Percentiles rank a stretch among this genome's conserved stretches.
phyloP scores from a whole-genome alignment of 1,140 invertebrate genomes.

The Drosophila azteca region DNA sequence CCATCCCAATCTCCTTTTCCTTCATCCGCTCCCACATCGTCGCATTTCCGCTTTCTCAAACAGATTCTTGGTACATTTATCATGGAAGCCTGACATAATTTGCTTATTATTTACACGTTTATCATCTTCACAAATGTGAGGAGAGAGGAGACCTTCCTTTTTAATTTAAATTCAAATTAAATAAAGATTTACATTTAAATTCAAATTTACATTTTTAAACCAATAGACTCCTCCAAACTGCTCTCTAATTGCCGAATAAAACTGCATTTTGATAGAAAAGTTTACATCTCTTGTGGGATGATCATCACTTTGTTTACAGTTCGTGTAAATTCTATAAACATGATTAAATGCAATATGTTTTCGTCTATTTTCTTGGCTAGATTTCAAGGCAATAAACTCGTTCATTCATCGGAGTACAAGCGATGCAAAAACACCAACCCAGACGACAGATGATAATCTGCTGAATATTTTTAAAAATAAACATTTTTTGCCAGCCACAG shows the following conservation, averaged over 20 bases:
- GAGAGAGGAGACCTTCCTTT: no score
- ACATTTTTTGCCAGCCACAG: conserved; percentile 41
- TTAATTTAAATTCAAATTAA: no score
- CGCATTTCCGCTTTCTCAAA: conserved; percentile 32
- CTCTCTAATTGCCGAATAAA: no score
- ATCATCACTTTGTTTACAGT: no score
- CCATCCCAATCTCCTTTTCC: conserved; percentile 42
- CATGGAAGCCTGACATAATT: not conserved
- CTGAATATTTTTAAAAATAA: conserved; percentile 77
- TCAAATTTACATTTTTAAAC: no score
- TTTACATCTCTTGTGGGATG: no score
- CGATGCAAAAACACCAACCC: conserved; percentile 13
- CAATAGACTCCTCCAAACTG: no score
- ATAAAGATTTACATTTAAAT: no score
- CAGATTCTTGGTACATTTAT: conserved; percentile 21
- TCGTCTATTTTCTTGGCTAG: conserved; percentile 44
- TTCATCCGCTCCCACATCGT: conserved; percentile 23
- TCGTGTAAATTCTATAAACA: conserved; percentile 11
- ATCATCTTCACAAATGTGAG: no score
- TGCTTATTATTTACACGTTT: no score
- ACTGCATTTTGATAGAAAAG: no score
- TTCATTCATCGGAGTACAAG: conserved; percentile 43
- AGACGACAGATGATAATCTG: conserved; percentile 75
- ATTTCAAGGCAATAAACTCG: conserved; percentile 67
- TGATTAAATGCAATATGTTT: not conserved